Base-by-base conservation (phyloP, 2,113 vertebrate genomes). In the Oncorhynchus mykiss region DNA sequence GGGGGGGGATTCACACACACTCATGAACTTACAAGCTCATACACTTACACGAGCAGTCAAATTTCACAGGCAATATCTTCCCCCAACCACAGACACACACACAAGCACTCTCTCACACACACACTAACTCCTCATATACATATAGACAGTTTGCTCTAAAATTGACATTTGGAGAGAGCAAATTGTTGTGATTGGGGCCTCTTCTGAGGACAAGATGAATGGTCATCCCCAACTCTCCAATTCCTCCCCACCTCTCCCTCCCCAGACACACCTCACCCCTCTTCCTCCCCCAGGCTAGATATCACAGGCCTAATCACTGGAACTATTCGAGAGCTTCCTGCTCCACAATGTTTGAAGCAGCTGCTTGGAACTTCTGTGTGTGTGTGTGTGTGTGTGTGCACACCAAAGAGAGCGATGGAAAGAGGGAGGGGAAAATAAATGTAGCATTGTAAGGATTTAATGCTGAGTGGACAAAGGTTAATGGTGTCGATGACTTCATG, bases 241-340 rank as follows among this genome's bases (percentile, higher is more conserved):
- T 39, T n/a, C 34, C 7, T 45, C 39, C 34, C 34, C 31, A 31
- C 34, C 7, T 39, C 34, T 39, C 7, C 34, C 7, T 45, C 39
- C 34, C 34, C 31, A 31, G 31, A 31, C 31, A 31, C 31, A 31
- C 31, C 31, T 31, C 13, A 4, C 51, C 51, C 11, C 51, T 18
- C 51, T 13, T 13, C 27, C 31, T 16, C 5, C 81, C 90, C 84
- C 78, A 80, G 90, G 91, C 82, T 69, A 89, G 85, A 91, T 92
- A 92, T 90, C 87, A 83, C 84, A 83, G 86, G 60, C 81, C 81
- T 86, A 80, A 65, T 82, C 83, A 85, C 84, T 90, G 87, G 89
- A 92, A 91, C 91, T 91, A 93, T 93, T 91, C 89, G 86, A 90
- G 84, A 69, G 83, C 90, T 93, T 93, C 90, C 91, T 91, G 90